phyloP scores from a whole-genome alignment of 2,113 vertebrate genomes.

The Phrynosoma blainvillii region DNA sequence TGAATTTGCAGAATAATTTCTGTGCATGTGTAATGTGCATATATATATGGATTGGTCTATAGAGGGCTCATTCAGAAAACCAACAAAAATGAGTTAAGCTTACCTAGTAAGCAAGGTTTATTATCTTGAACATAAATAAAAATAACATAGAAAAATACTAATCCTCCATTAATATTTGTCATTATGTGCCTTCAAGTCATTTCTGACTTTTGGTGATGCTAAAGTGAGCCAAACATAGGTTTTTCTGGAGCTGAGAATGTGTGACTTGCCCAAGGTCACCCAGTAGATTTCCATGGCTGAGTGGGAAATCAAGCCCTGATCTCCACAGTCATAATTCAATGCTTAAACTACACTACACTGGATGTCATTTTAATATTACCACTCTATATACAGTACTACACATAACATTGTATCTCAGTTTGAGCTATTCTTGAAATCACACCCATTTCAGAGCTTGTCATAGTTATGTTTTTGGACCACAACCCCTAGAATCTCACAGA shows the following conservation, averaged over 20 bases:
- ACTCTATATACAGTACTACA: background rate
- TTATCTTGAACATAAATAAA: background rate
- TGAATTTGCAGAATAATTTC: slow-evolving; percentile 21
- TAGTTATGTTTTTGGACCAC: too few species aligned
- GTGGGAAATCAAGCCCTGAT: too few species aligned
- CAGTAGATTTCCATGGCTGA: too few species aligned
- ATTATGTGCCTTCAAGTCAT: too few species aligned
- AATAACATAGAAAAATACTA: background rate
- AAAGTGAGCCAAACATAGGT: too few species aligned
- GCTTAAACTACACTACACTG: too few species aligned
- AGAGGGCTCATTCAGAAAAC: background rate
- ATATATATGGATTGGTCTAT: background rate
- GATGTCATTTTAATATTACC: background rate
- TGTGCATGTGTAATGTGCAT: background rate
- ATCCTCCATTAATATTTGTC: too few species aligned
- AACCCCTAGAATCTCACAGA: background rate
- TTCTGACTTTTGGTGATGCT: too few species aligned
- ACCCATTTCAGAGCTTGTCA: too few species aligned
- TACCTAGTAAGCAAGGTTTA: background rate
- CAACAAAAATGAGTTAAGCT: slow-evolving; percentile 2
- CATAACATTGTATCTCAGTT: background rate
- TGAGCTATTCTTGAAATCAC: background rate
- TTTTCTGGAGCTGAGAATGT: too few species aligned
- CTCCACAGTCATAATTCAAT: too few species aligned
- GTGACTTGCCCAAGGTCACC: too few species aligned